Evolutionary conservation across 2,113 vertebrate genomes (phyloP).

Genomic region (Bettongia penicillata): DNA sequence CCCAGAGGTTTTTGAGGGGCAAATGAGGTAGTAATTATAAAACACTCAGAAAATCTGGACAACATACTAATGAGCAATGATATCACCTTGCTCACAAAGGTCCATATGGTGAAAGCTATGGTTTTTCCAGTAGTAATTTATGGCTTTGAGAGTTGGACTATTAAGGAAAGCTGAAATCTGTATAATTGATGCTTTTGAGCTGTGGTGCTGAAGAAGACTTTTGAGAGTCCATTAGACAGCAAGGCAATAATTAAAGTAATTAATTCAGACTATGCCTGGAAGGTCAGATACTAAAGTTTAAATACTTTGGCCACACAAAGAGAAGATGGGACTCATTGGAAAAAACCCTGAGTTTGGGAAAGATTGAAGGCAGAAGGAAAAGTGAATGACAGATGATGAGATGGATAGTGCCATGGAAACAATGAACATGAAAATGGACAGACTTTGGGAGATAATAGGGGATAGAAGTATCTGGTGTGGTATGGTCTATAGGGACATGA

Average conservation of each 20-base stretch:
- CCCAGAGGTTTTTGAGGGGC: not conserved
- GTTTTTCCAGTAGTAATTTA: not conserved
- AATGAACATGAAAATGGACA: not conserved
- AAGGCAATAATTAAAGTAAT: too few species aligned
- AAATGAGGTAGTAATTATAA: not conserved
- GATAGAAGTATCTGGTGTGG: too few species aligned
- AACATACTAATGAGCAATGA: not conserved
- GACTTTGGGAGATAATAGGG: too few species aligned
- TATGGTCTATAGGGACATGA: not conserved
- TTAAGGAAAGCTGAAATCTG: constrained; percentile 22
- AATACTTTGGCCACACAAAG: not conserved
- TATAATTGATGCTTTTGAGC: not conserved
- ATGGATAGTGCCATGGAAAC: not conserved
- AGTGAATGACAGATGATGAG: not conserved
- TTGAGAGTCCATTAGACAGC: not conserved
- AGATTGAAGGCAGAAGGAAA: not conserved
- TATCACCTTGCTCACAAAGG: not conserved
- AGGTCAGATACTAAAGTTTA: too few species aligned
- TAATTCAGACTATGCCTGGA: too few species aligned
- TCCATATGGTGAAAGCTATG: not conserved
- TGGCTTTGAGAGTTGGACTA: not conserved
- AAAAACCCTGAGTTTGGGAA: not conserved
- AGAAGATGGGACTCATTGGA: not conserved
- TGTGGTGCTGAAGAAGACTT: not conserved
- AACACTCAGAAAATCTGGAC: not conserved